A percentile compares a stretch with the other conserved stretches of the same genome.
Evolutionary conservation across 2,797 vertebrate genomes (phyloP).

Genomic region (Florisuga fusca): DNA sequence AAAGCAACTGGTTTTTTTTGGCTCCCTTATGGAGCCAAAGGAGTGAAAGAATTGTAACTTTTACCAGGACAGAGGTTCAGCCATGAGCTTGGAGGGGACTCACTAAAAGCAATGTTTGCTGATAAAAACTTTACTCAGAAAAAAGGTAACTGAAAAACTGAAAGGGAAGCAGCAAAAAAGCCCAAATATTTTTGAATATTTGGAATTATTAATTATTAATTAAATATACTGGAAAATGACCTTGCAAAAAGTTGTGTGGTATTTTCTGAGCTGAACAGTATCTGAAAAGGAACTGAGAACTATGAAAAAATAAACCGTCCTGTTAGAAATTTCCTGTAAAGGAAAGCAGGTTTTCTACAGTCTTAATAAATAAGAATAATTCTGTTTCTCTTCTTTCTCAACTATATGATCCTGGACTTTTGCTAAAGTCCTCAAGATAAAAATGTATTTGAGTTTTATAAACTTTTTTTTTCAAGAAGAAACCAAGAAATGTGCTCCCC

Average conservation of each 20-base stretch:
- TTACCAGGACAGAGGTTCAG: neutral
- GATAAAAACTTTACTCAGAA: conserved; percentile 12
- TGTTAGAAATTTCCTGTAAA: neutral
- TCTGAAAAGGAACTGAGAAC: neutral
- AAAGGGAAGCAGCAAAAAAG: neutral
- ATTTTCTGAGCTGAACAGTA: neutral
- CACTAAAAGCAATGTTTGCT: neutral
- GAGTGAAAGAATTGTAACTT: neutral
- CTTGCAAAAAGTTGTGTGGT: conserved; percentile 11
- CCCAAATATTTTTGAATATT: neutral
- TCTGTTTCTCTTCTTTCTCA: neutral
- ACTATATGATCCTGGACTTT: neutral
- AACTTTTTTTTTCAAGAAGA: neutral
- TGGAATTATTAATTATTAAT: no score
- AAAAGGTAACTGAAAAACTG: neutral
- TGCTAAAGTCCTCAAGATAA: neutral
- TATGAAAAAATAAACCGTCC: neutral
- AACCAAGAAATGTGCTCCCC: neutral
- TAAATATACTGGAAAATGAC: neutral
- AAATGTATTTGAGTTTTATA: neutral
- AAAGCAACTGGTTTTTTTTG: neutral
- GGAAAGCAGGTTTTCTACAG: neutral
- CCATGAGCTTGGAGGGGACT: neutral
- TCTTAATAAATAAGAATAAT: neutral
- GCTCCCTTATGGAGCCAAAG: neutral